Conservation (phyloP, 2,797 vertebrate genomes). For the Scomberomorus guttatus region DNA sequence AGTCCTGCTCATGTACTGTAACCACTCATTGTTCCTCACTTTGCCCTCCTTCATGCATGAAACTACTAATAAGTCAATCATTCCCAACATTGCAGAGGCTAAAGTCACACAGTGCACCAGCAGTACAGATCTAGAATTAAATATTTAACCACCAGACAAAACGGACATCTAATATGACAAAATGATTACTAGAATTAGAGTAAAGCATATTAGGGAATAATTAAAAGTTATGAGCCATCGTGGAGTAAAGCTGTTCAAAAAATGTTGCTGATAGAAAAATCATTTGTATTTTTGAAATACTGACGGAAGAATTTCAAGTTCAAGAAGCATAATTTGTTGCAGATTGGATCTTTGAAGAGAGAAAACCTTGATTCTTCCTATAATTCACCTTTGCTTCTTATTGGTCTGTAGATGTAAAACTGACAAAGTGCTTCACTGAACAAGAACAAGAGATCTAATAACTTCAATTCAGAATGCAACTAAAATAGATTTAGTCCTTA, state of each 20-base stretch:
- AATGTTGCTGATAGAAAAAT: slow-evolving; percentile 24
- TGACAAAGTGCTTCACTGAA: slow-evolving; percentile 15
- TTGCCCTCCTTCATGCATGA: slow-evolving; percentile 3
- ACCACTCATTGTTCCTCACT: slow-evolving; percentile 17
- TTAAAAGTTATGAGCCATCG: slow-evolving; percentile 40
- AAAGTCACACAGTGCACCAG: neutral
- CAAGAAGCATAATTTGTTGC: neutral
- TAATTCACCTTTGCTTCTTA: slow-evolving; percentile 17
- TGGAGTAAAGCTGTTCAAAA: neutral
- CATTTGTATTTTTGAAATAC: slow-evolving; percentile 21
- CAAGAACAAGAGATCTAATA: slow-evolving; percentile 27
- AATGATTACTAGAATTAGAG: slow-evolving; percentile 38
- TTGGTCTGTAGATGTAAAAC: slow-evolving; percentile 7
- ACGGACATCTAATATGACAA: slow-evolving; percentile 38
- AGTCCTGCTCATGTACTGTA: slow-evolving; percentile 13
- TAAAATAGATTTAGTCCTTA: slow-evolving; percentile 21
- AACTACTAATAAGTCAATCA: slow-evolving; percentile 19
- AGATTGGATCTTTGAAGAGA: slow-evolving; percentile 1
- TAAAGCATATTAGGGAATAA: slow-evolving; percentile 42
- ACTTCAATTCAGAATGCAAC: slow-evolving; percentile 28
- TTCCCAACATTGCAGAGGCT: neutral
- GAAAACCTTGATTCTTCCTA: slow-evolving; percentile 19
- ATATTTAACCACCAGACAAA: slow-evolving; percentile 23
- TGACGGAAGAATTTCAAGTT: slow-evolving; percentile 16
- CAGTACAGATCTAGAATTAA: slow-evolving; percentile 19